These are phyloP conservation scores for Enteromius fasciolatus DNA, from an alignment of 2,797 vertebrate genomes.

Conservation along the genomic window DNA sequence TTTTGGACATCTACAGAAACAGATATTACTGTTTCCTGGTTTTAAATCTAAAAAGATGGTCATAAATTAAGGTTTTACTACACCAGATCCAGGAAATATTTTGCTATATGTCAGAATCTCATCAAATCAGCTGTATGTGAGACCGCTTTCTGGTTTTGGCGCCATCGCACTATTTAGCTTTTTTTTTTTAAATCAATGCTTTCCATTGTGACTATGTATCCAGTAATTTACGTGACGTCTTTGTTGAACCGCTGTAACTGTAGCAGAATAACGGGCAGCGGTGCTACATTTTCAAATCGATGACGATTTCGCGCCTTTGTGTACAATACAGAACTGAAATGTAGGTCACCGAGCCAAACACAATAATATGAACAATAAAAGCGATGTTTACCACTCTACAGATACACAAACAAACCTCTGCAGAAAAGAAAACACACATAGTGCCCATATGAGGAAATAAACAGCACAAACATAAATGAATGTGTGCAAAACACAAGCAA, in stretches of 20 bases:
- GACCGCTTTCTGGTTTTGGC: conserved; percentile 69
- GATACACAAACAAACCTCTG: background rate
- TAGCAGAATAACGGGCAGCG: conserved; percentile 30
- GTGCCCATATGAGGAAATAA: background rate
- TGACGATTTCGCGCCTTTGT: conserved; percentile 81
- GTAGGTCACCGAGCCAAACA: conserved; percentile 78
- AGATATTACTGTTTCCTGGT: too few species aligned
- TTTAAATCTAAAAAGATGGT: background rate
- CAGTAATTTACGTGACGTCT: background rate
- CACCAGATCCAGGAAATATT: background rate
- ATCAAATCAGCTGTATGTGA: conserved; percentile 59
- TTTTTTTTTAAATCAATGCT: background rate
- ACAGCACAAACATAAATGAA: background rate
- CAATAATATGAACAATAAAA: conserved; percentile 38
- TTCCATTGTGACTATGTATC: background rate
- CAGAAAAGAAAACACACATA: background rate
- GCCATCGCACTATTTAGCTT: conserved; percentile 50
- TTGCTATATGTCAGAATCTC: conserved; percentile 16
- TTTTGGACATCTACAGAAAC: background rate
- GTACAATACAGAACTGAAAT: conserved; percentile 77
- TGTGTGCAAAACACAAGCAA: conserved; percentile 4
- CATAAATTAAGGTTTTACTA: fast-evolving
- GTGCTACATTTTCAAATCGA: conserved; percentile 75
- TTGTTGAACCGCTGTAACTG: background rate
- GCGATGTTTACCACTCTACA: background rate